A percentile compares a stretch with the other conserved stretches of the same genome.
These are phyloP conservation scores for Cisticola juncidis DNA, from an alignment of 2,113 vertebrate genomes.

Conservation along the genomic window DNA sequence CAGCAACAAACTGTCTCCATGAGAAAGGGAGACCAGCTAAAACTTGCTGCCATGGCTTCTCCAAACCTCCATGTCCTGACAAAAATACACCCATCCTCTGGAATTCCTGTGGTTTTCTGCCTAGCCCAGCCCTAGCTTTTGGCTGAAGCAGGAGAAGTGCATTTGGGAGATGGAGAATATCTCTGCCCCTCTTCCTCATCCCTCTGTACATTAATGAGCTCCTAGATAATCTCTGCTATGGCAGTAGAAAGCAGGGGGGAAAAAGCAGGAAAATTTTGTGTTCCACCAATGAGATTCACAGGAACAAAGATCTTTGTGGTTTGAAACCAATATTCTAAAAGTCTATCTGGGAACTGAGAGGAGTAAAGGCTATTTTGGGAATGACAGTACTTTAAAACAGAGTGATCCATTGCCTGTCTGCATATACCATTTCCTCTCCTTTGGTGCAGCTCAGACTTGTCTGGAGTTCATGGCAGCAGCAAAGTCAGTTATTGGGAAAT, in stretches of 20 bases:
- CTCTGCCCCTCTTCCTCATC: neutral
- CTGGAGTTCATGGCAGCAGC: neutral
- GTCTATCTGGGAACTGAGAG: neutral
- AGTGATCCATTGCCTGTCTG: neutral
- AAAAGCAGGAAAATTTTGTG: neutral
- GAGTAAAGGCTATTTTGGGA: neutral
- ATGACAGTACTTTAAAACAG: neutral
- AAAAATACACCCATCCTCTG: neutral
- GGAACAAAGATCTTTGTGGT: neutral
- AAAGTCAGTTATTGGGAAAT: neutral
- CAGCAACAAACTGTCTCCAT: neutral
- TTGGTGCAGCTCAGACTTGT: neutral
- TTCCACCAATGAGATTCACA: neutral
- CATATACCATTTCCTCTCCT: neutral
- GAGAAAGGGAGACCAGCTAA: neutral
- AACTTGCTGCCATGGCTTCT: neutral
- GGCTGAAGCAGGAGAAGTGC: neutral
- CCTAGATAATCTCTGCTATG: neutral
- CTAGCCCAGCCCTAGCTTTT: neutral
- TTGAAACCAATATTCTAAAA: neutral
- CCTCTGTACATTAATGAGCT: neutral
- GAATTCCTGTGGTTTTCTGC: neutral
- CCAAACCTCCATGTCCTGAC: neutral
- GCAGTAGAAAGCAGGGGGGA: neutral
- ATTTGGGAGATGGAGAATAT: neutral